Base-by-base conservation (phyloP, 2,797 vertebrate species). In the Rhadinocentrus ornatus region DNA sequence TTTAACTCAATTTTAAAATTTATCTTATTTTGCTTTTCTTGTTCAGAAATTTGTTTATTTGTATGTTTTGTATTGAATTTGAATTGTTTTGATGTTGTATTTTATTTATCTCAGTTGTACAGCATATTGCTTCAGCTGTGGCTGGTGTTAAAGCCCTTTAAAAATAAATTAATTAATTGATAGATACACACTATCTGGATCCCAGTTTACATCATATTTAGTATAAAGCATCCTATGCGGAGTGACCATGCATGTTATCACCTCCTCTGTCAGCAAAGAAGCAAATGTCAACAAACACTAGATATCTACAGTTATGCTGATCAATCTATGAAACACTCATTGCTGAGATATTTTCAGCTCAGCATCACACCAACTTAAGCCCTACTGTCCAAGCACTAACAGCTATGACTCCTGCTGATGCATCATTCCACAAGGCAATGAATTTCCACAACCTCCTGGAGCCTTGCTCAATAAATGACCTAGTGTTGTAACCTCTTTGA, bases 391-490 rank as follows among this genome's bases (percentile, higher is more conserved):
- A 10, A 67, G 18, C 48, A 34, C n/a, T 67, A 54, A 41, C 61
- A 60, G 46, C n/a, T 63, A 22, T 1, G 39, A 64, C 44, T 66
- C 18, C 26, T 68, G 66, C 44, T 62, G 60, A 85, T 58, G 50
- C 34, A 75, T 75, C 71, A 75, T 69, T 81, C 70, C 80, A 58
- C 57, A 35, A 70, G 50, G 68, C 71, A 67, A 73, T 70, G 44
- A 48, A 81, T 82, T 74, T 72, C 66, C 68, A 41, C 59, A 26
- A 57, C 62, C 65, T 69, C 62, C 66, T 37, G 68, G 53, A 66
- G 65, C 62, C 39, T 82, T 13, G 57, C 58, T 82, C 65, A 3
- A 81, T 69, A 83, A 69, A 78, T 73, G 84, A 81, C 76, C 78
- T 55, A 65, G 62, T 27, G 37, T 53, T 75, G 39, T 80, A 75